Evolutionary conservation across 1,140 invertebrate species (phyloP), one percentile per base, ranked within the genome.

Genomic region (Olivierus martensii): DNA sequence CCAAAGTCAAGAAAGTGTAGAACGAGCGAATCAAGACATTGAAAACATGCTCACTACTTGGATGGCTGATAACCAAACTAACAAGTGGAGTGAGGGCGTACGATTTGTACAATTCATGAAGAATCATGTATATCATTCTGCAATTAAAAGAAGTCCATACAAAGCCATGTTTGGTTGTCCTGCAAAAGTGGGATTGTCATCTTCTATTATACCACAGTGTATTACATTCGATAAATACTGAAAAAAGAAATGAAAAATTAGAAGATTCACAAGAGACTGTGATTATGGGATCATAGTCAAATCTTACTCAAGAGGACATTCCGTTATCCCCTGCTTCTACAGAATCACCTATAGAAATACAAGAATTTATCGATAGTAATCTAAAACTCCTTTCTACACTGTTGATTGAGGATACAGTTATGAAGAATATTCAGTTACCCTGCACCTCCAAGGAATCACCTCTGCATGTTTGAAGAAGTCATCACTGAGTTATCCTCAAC

Each of bases 11-110:
- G 36, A 51, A 15, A 17, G 1, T 3, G 49, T 49, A 2, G 18
- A 59, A 50, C 21, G 53, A 45, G 58, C 58, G n/a, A 60, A 60
- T 46, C 44, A 57, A 35, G 59, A 60, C 46, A 45, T 59, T 38
- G 42, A 57, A 53, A 57, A 53, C 19, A 49, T 53, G 51, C 46
- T 53, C 10, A 49, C 46, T 28, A 53, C 46, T 45, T 57, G 41
- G 55, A 49, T 57, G 50, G 15, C 21, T 34, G 46, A 49, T 39
- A 57, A 47, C 28, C 37, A 56, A 39, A 56, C 36, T n/a, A 51
- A 38, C 19, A 55, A 59, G 21, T 57, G 42, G 44, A 46, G 0
- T 47, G 39, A 52, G 39, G 56, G 56, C 17, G 22, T 58, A 41
- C 35, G 22, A 60, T 50, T 49, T 53, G n/a, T 58, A 41, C 51